A percentile compares a stretch with the other conserved stretches of the same genome.
Evolutionary conservation across 2,797 vertebrate genomes (phyloP).

Genomic region (Limosa lapponica): DNA sequence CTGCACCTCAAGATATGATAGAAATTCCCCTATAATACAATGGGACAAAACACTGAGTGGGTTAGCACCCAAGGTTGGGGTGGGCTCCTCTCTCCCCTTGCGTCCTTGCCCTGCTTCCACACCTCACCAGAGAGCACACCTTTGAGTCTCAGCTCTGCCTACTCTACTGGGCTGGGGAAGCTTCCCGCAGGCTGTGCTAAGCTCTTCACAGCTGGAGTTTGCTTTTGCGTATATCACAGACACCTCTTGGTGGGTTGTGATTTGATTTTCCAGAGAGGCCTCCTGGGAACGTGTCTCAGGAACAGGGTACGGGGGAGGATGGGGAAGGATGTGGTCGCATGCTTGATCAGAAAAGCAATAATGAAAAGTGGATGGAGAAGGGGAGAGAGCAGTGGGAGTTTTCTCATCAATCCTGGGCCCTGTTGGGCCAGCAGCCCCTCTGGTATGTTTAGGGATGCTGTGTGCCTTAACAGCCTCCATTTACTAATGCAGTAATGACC

Average conservation of each 20-base stretch:
- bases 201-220: constrained; percentile 34
- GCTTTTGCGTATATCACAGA: constrained; percentile 31
- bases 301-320: neutral
- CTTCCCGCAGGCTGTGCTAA: neutral
- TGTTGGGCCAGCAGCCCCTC: constrained; percentile 60
- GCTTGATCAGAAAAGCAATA: constrained; percentile 55
- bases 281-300: constrained; percentile 22
- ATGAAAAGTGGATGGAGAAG: constrained; percentile 53
- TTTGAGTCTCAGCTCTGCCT: neutral
- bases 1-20: neutral
- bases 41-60: neutral
- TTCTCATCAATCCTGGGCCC: constrained; percentile 68
- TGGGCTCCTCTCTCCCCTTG: neutral
- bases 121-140: neutral
- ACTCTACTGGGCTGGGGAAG: neutral
- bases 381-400: constrained; percentile 67
- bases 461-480: constrained; percentile 70
- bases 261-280: constrained; percentile 56
- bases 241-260: constrained; percentile 40
- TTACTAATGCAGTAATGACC: constrained; percentile 77
- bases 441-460: constrained; percentile 74
- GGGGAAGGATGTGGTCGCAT: constrained; percentile 31
- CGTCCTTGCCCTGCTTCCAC: neutral
- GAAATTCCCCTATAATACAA: neutral
- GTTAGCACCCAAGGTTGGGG: neutral